A percentile compares a stretch with the other conserved stretches of the same genome.
These are phyloP conservation scores for Branchellion lobata DNA, from an alignment of 2,888 invertebrate genomes.

Conservation along the genomic window DNA sequence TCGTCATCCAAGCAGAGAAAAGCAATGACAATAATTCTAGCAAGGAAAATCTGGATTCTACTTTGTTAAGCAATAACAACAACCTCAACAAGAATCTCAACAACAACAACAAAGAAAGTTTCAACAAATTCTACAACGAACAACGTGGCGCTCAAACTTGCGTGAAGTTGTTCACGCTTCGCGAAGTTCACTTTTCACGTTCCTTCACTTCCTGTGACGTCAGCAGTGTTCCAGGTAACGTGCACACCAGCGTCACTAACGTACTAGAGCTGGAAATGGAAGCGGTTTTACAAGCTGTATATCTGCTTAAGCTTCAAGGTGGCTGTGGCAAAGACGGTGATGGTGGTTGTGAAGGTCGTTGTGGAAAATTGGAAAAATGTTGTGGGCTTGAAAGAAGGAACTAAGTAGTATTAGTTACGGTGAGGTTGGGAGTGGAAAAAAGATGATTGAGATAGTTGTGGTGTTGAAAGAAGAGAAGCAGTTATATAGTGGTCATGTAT, in stretches of 20 bases:
- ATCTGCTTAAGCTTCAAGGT: conserved; percentile 1
- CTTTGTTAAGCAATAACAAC: not conserved
- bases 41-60: too few species aligned
- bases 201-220: not conserved
- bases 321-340: too few species aligned
- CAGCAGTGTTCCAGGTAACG: not conserved
- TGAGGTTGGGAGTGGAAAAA: too few species aligned
- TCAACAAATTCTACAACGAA: not conserved
- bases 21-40: too few species aligned
- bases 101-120: conserved; percentile 1
- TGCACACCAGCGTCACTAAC: not conserved
- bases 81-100: not conserved
- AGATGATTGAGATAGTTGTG: too few species aligned
- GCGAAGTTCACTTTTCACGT: not conserved
- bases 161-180: not conserved
- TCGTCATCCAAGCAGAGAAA: too few species aligned
- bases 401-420: too few species aligned
- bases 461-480: too few species aligned
- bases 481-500: too few species aligned
- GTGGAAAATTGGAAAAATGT: too few species aligned
- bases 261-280: not conserved
- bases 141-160: not conserved
- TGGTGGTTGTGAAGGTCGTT: too few species aligned
- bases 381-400: too few species aligned
- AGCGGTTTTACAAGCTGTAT: not conserved